Evolutionary conservation across 2,888 invertebrate species (phyloP), one percentile per base, ranked within the genome.

Genomic region (Griposia aprilina): DNA sequence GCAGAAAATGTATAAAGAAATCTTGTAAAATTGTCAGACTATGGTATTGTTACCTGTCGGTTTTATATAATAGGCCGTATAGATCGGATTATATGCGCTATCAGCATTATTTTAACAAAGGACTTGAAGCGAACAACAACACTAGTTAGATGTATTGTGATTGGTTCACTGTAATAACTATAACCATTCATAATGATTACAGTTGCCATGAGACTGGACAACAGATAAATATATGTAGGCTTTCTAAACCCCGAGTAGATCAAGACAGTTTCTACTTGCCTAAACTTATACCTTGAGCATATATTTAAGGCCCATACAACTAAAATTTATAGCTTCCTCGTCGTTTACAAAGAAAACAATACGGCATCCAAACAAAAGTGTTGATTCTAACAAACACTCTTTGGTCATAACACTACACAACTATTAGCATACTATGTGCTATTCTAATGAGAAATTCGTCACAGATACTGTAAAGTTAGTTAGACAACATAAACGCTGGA

Each of bases 391-490:
- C 89, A 87, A 87, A 88, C 77, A 81, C 68, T 69, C 78, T 81
- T 74, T 67, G 69, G 70, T 52, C 68, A 67, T 41, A 67, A 59
- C 10, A 68, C 77, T 50, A 81, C 79, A 78, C 87, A 89, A 91
- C 90, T 85, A 93, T 93, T 93, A 74, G 90, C 86, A 87, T 78
- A 89, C 57, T 26, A 30, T 87, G 90, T 90, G 80, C 91, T 93
- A 93, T 93, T 91, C 91, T 87, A 94, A 93, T 92, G 91, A 85
- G 88, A 77, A 81, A 92, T 94, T 93, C 89, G 93, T 92, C 92
- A 93, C 92, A 90, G 89, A 89, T 88, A 89, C 52, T 63, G 82
- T 86, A 74, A 81, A 86, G 68, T 84, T 77, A 82, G 84, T 87
- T 70, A 75, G 83, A 82, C 86, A 79, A 70, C 74, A 17, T 8